A percentile compares a stretch with the other conserved stretches of the same genome.
Conservation (phyloP, 2,888 invertebrate species). For the Proisotoma minuta region DNA sequence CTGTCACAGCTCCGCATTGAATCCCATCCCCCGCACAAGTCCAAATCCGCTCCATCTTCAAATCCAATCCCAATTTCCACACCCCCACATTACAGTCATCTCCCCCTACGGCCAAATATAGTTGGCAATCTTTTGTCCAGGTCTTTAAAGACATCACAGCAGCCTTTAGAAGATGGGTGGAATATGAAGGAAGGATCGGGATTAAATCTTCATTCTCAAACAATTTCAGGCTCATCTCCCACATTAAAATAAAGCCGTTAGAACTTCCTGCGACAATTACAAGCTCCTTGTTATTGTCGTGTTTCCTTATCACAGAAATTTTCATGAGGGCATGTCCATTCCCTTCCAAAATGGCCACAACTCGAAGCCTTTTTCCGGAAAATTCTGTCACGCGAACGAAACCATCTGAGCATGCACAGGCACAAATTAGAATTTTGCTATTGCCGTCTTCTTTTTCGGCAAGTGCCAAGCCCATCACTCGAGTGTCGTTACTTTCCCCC, state of each 20-base stretch:
- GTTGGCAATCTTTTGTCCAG: neutral
- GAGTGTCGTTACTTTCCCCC: slow-evolving; percentile 21
- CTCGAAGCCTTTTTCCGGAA: slow-evolving; percentile 21
- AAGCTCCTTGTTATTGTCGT: neutral
- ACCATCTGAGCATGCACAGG: slow-evolving; percentile 36
- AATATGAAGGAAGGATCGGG: neutral
- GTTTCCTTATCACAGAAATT: slow-evolving; percentile 10
- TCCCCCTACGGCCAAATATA: slow-evolving; percentile 24
- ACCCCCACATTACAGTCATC: slow-evolving; percentile 29
- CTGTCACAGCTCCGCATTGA: slow-evolving; percentile 34
- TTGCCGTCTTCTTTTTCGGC: neutral
- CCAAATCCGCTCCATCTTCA: slow-evolving; percentile 13
- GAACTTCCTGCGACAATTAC: slow-evolving; percentile 35
- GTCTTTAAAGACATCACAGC: neutral
- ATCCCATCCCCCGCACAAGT: slow-evolving; percentile 10
- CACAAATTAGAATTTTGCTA: slow-evolving; percentile 20
- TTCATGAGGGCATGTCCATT: slow-evolving; percentile 31
- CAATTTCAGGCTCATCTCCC: slow-evolving; percentile 17
- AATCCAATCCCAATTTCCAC: slow-evolving; percentile 8
- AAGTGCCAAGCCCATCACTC: slow-evolving; percentile 32
- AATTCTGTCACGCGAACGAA: slow-evolving; percentile 29
- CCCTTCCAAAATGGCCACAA: slow-evolving; percentile 21
- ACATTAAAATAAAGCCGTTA: slow-evolving; percentile 29
- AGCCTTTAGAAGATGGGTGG: neutral
- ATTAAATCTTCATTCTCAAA: neutral